These are phyloP conservation scores for Ophraella communa DNA, from an alignment of 2,888 invertebrate genomes.

Conservation along the genomic window DNA sequence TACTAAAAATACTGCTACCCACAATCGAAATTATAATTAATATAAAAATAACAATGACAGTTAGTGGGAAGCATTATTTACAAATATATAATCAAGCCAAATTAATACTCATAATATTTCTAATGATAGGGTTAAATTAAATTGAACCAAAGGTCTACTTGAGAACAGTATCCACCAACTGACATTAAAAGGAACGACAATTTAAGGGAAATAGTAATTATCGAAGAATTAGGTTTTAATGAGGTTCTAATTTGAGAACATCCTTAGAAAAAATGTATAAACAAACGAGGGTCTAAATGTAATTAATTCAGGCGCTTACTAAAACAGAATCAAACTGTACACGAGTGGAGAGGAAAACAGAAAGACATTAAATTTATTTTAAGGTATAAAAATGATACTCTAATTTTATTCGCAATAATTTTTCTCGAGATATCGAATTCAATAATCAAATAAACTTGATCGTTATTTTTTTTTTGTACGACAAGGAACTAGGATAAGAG, in stretches of 20 bases:
- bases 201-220: conserved; percentile 3
- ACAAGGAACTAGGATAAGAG: no score
- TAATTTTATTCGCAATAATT: no score
- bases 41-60: background rate
- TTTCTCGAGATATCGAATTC: no score
- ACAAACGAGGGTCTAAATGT: no score
- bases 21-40: background rate
- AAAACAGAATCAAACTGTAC: background rate
- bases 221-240: background rate
- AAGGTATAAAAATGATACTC: no score
- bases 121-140: conserved; percentile 15
- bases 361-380: no score
- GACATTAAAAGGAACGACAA: background rate
- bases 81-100: conserved; percentile 6
- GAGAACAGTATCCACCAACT: background rate
- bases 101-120: conserved; percentile 7
- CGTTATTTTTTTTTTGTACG: no score
- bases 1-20: no score
- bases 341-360: no score
- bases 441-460: no score
- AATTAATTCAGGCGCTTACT: no score
- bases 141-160: conserved; percentile 7
- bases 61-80: background rate
- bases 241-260: background rate
- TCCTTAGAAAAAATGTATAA: background rate